Base-by-base conservation (phyloP, 2,888 invertebrate species). In the Drosophila prolongata region DNA sequence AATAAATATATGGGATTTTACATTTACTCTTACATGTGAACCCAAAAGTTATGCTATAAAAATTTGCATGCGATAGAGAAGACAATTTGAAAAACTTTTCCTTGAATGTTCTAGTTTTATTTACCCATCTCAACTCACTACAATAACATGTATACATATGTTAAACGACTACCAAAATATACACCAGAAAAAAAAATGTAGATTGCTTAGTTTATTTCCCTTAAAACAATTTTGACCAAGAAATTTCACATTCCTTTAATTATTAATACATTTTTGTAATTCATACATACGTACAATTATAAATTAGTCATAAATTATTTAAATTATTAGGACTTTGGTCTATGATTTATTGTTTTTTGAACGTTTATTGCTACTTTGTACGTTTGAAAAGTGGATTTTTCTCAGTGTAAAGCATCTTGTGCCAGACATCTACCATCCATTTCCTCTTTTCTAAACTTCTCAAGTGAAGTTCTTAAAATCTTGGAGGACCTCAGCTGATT, bases 401-500 rank as follows among this genome's bases (percentile, higher is more conserved):
- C 14, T 11, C 14, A 3, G 47, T 47, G 47, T 6, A 34, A 16
- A 34, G 2, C 47, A 47, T 34, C 47, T 47, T 34, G 47, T 16
- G 47, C 47, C 47, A 47, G 30, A 47, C 47, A 37, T 19, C 37
- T 9, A 37, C 5, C 13, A 49, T 34, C 19, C 14, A 37, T 46
- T 60, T 59, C 30, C 38, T 3, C 44, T 46, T 46, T 11, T 53
- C 19, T 35, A 66, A 47, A 61, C 46, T 30, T 60, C 13, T 24
- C 13, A 11, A 44, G 19, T 34, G 46, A 61, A 61, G 65, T 65
- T 52, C 38, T n/a, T 53, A 65, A 65, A 65, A 66, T 66, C 66
- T 40, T 52, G 30, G n/a, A 52, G 53, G 34, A 66, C 65, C 61
- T 24, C 65, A 65, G 66, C 65, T 65, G 65, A 65, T 44, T 52